Conservation (phyloP, 2,888 invertebrate genomes). For the Aleiodes testaceus region DNA sequence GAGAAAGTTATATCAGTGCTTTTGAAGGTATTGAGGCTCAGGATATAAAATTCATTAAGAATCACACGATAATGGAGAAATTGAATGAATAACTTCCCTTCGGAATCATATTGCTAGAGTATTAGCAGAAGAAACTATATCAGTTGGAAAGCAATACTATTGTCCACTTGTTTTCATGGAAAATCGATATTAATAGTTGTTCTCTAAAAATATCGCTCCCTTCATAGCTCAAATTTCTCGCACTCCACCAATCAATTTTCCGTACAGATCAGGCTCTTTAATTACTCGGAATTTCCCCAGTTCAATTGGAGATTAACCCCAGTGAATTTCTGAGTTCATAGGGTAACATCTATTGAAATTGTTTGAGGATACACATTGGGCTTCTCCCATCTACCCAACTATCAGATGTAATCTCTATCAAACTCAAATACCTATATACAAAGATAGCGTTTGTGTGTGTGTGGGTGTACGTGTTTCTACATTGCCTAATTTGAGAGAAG, state of each 20-base stretch:
- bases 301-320: conserved; percentile 24
- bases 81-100: too few relatives aligned
- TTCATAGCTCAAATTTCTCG: not conserved
- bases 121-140: too few relatives aligned
- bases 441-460: not conserved
- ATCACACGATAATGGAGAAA: too few relatives aligned
- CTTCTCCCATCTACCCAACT: not conserved
- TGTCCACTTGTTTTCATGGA: not conserved
- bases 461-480: not conserved
- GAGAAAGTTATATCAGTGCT: too few relatives aligned
- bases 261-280: not conserved
- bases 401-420: conserved; percentile 24
- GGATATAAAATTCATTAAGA: too few relatives aligned
- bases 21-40: too few relatives aligned
- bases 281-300: not conserved
- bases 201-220: not conserved
- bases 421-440: not conserved
- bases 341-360: conserved; percentile 24
- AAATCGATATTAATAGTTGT: too few relatives aligned
- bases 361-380: conserved; percentile 10
- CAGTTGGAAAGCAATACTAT: not conserved
- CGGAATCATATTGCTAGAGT: too few relatives aligned
- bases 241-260: not conserved
- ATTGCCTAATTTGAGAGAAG: conserved; percentile 24
- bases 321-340: conserved; percentile 20